phyloP scores from a whole-genome alignment of 2,888 invertebrate species.

The Psylliodes chrysocephalus region DNA sequence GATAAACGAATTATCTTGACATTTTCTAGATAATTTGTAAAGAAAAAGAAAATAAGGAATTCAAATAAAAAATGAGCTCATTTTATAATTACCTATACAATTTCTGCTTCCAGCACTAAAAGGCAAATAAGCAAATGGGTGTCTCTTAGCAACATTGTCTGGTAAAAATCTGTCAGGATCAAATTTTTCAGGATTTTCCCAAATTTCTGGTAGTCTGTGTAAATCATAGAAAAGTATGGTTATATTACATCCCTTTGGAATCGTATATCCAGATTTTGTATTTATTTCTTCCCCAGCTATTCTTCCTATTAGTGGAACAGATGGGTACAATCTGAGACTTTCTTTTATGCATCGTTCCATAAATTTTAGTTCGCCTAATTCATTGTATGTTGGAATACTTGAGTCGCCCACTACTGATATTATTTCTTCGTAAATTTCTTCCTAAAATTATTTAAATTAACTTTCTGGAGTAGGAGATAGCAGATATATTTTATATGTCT shows the following conservation, averaged over 20 bases:
- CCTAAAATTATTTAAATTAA: conserved; percentile 30
- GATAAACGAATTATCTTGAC: too few species aligned
- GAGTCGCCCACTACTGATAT: conserved; percentile 44
- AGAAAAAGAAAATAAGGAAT: too few species aligned
- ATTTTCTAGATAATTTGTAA: too few species aligned
- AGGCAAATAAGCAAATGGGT: conserved; percentile 62
- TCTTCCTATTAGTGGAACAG: conserved; percentile 58
- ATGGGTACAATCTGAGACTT: conserved; percentile 46
- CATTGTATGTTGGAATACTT: conserved; percentile 65
- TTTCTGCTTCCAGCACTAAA: conserved; percentile 64
- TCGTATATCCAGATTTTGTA: conserved; percentile 49
- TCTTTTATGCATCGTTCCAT: conserved; percentile 64
- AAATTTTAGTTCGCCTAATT: conserved; percentile 71
- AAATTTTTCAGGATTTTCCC: conserved; percentile 61
- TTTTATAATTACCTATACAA: conserved; percentile 55
- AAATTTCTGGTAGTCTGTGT: conserved; percentile 64
- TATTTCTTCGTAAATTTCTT: conserved; percentile 45
- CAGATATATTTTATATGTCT: too few species aligned
- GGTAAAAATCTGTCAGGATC: conserved; percentile 60
- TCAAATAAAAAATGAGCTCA: too few species aligned
- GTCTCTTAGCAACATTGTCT: conserved; percentile 58
- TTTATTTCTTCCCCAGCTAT: conserved; percentile 43
- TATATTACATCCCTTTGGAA: conserved; percentile 57
- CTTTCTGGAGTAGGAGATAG: too few species aligned
- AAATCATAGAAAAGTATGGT: conserved; percentile 57